Percentiles rank a stretch among this genome's conserved stretches.
Conservation (phyloP, 2,888 invertebrate species). For the Tanytarsus gracilentus region DNA sequence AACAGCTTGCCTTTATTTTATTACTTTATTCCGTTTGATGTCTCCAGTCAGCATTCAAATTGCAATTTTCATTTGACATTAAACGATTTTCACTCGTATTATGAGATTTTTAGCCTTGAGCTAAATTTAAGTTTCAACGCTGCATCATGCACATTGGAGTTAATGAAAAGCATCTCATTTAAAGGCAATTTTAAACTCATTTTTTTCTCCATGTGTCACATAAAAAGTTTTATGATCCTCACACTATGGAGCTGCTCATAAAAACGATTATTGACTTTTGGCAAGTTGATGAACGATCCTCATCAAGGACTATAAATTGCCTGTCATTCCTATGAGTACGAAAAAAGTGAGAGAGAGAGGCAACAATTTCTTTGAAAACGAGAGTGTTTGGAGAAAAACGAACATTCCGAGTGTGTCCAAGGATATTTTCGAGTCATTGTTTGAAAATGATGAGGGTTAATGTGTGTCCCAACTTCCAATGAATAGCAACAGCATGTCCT, state of each 20-base stretch:
- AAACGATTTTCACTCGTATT: too few species aligned
- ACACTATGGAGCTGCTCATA: neutral
- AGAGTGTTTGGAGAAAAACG: too few species aligned
- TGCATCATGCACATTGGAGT: neutral
- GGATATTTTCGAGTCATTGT: neutral
- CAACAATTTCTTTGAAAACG: neutral
- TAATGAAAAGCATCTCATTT: neutral
- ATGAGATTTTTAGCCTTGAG: neutral
- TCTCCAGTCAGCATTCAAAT: too few species aligned
- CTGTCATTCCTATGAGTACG: neutral
- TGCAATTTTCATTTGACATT: too few species aligned
- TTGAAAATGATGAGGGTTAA: slow-evolving; percentile 26
- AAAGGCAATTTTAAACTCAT: neutral
- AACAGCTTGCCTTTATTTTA: too few species aligned
- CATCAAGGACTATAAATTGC: slow-evolving; percentile 22
- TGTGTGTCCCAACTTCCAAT: neutral
- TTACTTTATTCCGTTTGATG: neutral
- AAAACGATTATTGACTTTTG: slow-evolving; percentile 21
- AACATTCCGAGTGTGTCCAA: neutral
- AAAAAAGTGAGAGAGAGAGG: neutral
- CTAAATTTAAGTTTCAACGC: neutral
- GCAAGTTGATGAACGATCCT: slow-evolving; percentile 6
- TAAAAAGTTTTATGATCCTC: slow-evolving; percentile 3
- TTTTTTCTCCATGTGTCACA: neutral
- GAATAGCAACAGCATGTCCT: neutral